A percentile compares a stretch with the other conserved stretches of the same genome.
phyloP scores from a whole-genome alignment of 2,113 vertebrate genomes.

The Phylloscopus trochiloides region DNA sequence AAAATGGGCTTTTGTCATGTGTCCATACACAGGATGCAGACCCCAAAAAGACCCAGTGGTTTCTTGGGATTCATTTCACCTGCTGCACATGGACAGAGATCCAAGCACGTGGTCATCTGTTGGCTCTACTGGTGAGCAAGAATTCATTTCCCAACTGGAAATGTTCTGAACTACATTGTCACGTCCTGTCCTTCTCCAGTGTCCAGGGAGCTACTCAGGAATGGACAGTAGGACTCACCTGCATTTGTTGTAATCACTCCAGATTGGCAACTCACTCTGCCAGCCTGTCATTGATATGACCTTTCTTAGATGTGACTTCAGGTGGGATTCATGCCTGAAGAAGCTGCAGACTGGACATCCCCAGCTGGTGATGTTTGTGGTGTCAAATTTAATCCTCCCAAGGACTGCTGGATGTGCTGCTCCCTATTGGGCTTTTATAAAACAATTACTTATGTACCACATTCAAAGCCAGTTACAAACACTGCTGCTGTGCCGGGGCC shows the following conservation, averaged over 20 bases:
- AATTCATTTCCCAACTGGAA: neutral
- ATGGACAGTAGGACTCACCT: neutral
- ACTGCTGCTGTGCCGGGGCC: neutral
- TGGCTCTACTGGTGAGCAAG: neutral
- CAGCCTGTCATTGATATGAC: neutral
- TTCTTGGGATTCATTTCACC: neutral
- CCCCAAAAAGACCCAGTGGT: neutral
- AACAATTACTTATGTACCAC: neutral
- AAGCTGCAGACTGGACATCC: neutral
- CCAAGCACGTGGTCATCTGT: fast-evolving
- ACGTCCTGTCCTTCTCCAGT: neutral
- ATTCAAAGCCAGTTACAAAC: neutral
- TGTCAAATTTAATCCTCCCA: neutral
- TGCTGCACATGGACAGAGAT: neutral
- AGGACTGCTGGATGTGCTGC: neutral
- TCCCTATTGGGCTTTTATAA: neutral
- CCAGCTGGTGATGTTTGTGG: neutral
- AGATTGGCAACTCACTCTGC: neutral
- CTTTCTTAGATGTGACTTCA: neutral
- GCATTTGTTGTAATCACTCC: neutral
- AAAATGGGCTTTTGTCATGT: neutral
- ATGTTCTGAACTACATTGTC: neutral
- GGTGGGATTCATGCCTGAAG: neutral
- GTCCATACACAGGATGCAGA: neutral
- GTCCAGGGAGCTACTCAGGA: neutral